Conservation (phyloP, 2,113 vertebrate genomes). For the Prinia subflava region DNA sequence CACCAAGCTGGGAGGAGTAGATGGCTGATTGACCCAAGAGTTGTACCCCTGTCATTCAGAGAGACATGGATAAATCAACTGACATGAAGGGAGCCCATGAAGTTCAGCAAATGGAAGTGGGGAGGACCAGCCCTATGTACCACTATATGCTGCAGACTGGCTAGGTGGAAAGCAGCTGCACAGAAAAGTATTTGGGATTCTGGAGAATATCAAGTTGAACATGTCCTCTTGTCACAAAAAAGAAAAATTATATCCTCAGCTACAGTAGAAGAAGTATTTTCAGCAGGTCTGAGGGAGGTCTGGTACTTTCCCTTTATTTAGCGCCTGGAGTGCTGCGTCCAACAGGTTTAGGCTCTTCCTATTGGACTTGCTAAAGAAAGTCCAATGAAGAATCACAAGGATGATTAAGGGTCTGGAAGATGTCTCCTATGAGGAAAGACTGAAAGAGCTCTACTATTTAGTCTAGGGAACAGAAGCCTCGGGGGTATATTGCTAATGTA, state of each 20-base stretch:
- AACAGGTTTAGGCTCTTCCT: neutral
- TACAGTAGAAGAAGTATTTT: neutral
- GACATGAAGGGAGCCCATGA: neutral
- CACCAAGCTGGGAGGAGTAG: neutral
- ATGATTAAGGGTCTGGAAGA: neutral
- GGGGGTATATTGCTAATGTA: too few relatives aligned
- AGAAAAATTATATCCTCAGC: neutral
- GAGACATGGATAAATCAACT: neutral
- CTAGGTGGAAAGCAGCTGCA: neutral
- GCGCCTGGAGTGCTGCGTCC: accelerated
- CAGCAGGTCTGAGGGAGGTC: neutral
- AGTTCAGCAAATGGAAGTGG: neutral
- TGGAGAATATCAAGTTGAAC: neutral
- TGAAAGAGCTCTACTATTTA: neutral
- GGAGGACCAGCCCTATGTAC: neutral
- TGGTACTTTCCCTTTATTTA: neutral
- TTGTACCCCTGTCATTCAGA: neutral
- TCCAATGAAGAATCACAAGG: neutral
- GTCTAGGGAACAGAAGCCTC: neutral
- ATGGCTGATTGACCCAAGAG: neutral
- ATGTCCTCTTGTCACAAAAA: neutral
- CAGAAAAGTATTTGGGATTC: neutral
- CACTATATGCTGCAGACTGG: neutral
- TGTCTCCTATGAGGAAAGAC: neutral
- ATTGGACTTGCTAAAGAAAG: neutral